phyloP scores from a whole-genome alignment of 2,113 vertebrate species.

The Larimichthys crocea region DNA sequence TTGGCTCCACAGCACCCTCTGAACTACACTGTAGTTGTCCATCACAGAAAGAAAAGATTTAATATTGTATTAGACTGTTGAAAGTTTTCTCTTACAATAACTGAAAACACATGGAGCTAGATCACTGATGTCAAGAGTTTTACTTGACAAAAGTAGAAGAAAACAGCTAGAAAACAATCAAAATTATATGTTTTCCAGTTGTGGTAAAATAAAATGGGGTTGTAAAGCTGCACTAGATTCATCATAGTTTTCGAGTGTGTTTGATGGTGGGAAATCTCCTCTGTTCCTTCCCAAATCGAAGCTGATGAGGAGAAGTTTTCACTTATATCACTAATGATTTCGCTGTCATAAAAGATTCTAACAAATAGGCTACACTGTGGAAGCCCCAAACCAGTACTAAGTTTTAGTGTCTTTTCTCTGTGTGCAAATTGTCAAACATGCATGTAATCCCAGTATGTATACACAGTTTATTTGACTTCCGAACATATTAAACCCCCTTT shows the following conservation, averaged over 20 bases:
- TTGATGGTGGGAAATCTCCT: not conserved
- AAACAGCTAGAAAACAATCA: slow-evolving; percentile 1
- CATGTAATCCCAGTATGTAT: not conserved
- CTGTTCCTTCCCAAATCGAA: not conserved
- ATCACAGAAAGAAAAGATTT: slow-evolving; percentile 38
- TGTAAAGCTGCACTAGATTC: not conserved
- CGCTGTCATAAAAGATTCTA: not conserved
- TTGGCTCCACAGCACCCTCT: slow-evolving; percentile 35
- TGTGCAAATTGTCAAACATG: not conserved
- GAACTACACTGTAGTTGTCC: slow-evolving; percentile 35
- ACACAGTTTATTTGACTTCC: slow-evolving; percentile 16
- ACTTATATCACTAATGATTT: not conserved
- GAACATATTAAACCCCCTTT: slow-evolving; percentile 13
- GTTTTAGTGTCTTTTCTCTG: not conserved
- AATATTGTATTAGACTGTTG: slow-evolving; percentile 40
- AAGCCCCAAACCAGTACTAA: not conserved
- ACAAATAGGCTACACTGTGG: not conserved
- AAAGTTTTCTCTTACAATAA: slow-evolving; percentile 53
- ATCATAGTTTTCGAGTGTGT: not conserved
- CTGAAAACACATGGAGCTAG: slow-evolving; percentile 58
- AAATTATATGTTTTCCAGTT: not conserved
- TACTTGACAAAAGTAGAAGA: slow-evolving; percentile 8
- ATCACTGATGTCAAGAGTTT: slow-evolving; percentile 21
- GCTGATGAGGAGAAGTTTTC: not conserved
- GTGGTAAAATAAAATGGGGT: not conserved